Percentiles rank a stretch among this genome's conserved stretches.
Evolutionary conservation across 2,113 vertebrate species (phyloP).

Genomic region (Callaeas wilsoni): DNA sequence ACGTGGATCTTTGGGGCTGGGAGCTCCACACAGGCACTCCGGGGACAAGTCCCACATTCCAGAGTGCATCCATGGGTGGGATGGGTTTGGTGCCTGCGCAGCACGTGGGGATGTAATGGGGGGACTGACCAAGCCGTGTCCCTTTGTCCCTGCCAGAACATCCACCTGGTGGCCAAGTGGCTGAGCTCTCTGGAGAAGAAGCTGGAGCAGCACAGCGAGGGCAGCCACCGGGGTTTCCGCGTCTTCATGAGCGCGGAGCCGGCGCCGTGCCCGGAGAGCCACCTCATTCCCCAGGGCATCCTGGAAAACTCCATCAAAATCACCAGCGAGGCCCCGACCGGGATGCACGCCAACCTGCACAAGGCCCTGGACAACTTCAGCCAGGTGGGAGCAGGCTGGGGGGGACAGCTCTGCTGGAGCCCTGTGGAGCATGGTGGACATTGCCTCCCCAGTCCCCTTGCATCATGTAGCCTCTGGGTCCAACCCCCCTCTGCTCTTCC

Average conservation of each 20-base stretch:
- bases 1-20: neutral
- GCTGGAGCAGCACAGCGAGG: slow-evolving; percentile 80
- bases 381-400: slow-evolving; percentile 79
- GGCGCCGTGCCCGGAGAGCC: slow-evolving; percentile 75
- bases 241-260: slow-evolving; percentile 93
- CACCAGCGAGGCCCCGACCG: slow-evolving; percentile 87
- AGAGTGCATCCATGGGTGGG: neutral
- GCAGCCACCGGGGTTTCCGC: slow-evolving; percentile 80
- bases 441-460: too few relatives aligned
- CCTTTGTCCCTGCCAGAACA: slow-evolving; percentile 78
- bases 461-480: fast-evolving
- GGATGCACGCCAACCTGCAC: slow-evolving; percentile 93
- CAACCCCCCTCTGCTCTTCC: neutral
- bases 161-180: slow-evolving; percentile 94
- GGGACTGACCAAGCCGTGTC: neutral
- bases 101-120: fast-evolving
- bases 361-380: slow-evolving; percentile 93
- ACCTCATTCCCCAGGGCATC: slow-evolving; percentile 93
- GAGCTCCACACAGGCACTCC: neutral
- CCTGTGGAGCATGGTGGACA: fast-evolving
- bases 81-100: neutral
- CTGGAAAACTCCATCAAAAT: slow-evolving; percentile 93
- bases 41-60: neutral
- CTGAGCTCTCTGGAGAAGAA: slow-evolving; percentile 87
- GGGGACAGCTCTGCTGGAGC: neutral